These are phyloP conservation scores for Leptinotarsa texana DNA, from an alignment of 1,140 invertebrate genomes.

Conservation along the genomic window DNA sequence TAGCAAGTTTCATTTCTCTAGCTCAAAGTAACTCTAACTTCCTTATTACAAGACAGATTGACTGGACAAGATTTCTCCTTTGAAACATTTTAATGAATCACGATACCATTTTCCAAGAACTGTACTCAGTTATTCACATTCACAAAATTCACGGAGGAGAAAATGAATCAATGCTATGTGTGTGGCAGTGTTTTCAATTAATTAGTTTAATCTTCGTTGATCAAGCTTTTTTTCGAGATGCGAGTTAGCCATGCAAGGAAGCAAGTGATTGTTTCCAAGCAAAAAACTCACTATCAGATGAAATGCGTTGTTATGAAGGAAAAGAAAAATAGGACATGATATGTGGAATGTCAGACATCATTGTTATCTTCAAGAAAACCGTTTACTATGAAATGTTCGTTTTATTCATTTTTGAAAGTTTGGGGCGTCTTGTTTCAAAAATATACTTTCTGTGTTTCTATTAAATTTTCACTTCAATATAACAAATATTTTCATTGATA, in stretches of 20 bases:
- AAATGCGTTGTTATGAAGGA: not conserved
- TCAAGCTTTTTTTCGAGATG: constrained; percentile 25
- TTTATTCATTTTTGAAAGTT: too few species aligned
- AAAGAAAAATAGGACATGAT: not conserved
- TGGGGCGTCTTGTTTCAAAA: too few species aligned
- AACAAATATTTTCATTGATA: too few species aligned
- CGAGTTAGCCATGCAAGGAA: constrained; percentile 31
- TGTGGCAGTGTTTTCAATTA: constrained; percentile 28
- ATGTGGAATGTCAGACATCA: too few species aligned
- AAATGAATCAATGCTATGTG: constrained; percentile 16
- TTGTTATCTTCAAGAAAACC: too few species aligned
- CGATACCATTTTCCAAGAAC: not conserved
- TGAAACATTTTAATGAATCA: constrained; percentile 3
- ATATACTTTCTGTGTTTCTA: too few species aligned
- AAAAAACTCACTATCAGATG: constrained; percentile 4
- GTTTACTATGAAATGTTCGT: too few species aligned
- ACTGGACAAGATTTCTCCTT: not conserved
- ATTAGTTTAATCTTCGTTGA: constrained; percentile 27
- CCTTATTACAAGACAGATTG: not conserved
- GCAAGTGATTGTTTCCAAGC: constrained; percentile 1
- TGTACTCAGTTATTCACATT: not conserved
- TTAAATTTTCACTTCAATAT: too few species aligned
- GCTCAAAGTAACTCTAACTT: too few species aligned
- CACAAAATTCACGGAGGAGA: not conserved
- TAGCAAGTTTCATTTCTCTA: too few species aligned